Base-by-base conservation (phyloP, 1,140 invertebrate species). In the Olivierus martensii region DNA sequence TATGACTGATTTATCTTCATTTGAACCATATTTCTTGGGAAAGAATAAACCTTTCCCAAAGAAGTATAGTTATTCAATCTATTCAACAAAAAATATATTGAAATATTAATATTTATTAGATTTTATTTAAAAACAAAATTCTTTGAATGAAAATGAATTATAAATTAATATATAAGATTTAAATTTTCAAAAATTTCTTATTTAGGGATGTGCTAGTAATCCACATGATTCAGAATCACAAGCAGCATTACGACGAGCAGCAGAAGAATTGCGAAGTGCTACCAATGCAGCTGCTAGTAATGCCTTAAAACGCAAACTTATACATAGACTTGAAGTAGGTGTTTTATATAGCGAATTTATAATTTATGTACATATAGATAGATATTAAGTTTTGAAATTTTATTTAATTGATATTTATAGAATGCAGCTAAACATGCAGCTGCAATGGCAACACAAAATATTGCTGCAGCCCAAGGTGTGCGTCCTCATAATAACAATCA, bases 211-310 rank as follows among this genome's bases (percentile, higher is more conserved):
- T 70, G 87, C 89, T 12, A 80, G 79, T 28, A 81, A 80, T 66
- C 91, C 89, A 0, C 78, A 82, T 65, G 90, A 95, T 60, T 76
- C 80, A 1, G 74, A 77, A 42, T 83, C 83, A 62, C 93, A 97
- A 67, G 80, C 87, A 59, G 80, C 81, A 6, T 66, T 99, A 1
- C 77, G 83, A 22, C 75, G 76, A 47, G 93, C 93, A 0, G 95
- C 93, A 0, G 90, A 97, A 65, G 85, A 95, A 61, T 69, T 98
- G 1, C 73, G 89, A 49, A 82, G 82, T 62, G 92, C 89, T 10
- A 94, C 94, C 0, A 87, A 82, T 48, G 77, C 78, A 3, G 84
- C 87, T 11, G 76, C 79, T 19, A 81, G 82, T 5, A 86, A 86
- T 43, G 83, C 84, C 3, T 71, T 90, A 43, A 79, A 86, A 56